Conservation (phyloP, 1,140 invertebrate genomes). For the Diabrotica virgifera region DNA sequence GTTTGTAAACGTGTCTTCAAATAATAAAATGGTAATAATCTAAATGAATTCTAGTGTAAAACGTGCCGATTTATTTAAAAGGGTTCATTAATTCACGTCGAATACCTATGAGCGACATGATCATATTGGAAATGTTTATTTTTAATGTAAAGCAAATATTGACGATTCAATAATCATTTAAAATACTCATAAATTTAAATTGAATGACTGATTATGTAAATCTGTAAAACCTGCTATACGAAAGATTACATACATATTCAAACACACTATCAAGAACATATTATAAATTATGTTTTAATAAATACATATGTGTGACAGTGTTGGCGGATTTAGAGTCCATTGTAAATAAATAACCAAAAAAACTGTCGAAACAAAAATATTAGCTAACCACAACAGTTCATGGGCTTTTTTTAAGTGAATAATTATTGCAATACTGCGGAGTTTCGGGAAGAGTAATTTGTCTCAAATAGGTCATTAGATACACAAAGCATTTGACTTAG, state of each 20-base stretch:
- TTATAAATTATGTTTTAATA: too few relatives aligned
- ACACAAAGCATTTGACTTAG: too few relatives aligned
- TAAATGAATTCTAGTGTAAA: neutral
- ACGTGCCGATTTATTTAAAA: neutral
- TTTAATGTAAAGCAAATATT: slow-evolving; percentile 10
- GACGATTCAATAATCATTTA: slow-evolving; percentile 1
- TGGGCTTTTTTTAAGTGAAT: too few relatives aligned
- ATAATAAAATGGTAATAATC: slow-evolving; percentile 3
- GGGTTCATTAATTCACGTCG: slow-evolving; percentile 3
- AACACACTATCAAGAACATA: too few relatives aligned
- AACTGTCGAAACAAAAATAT: too few relatives aligned
- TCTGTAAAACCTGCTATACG: neutral
- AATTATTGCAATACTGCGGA: too few relatives aligned
- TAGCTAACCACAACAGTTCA: too few relatives aligned
- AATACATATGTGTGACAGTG: too few relatives aligned
- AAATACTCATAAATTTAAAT: slow-evolving; percentile 3
- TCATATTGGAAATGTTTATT: neutral
- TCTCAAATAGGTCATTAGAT: too few relatives aligned
- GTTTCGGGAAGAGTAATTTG: too few relatives aligned
- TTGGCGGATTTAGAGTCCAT: too few relatives aligned
- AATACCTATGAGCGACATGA: neutral
- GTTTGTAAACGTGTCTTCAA: neutral
- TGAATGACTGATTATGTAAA: slow-evolving; percentile 15
- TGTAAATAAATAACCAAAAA: too few relatives aligned
- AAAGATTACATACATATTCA: slow-evolving; percentile 1